Evolutionary conservation across 2,113 vertebrate species (phyloP).

Genomic region (Bos javanicus): DNA sequence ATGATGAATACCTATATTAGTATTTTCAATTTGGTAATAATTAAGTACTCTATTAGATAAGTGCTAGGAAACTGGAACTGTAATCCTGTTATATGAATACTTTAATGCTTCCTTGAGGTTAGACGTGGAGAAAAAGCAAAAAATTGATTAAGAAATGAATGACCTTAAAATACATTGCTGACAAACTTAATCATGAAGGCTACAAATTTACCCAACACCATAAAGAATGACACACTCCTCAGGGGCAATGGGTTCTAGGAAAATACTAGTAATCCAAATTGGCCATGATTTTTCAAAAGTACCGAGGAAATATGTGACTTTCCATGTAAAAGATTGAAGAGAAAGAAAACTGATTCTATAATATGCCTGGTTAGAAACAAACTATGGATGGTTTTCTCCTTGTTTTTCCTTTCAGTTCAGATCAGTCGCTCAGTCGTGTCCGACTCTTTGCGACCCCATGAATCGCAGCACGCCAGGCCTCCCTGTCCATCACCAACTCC

Average conservation of each 20-base stretch:
- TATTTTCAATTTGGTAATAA: constrained; percentile 13
- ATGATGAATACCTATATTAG: not conserved
- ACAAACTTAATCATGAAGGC: not conserved
- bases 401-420: constrained; percentile 5
- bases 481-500: no score
- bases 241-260: not conserved
- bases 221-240: not conserved
- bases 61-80: not conserved
- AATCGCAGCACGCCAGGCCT: no score
- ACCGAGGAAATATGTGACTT: not conserved
- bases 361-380: not conserved
- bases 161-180: not conserved
- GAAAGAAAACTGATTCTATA: not conserved
- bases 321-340: not conserved
- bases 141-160: not conserved
- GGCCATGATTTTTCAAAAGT: not conserved
- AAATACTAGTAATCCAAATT: constrained; percentile 5
- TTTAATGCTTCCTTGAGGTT: constrained; percentile 23
- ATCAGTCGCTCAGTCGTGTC: no score
- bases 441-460: no score
- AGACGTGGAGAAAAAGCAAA: constrained; percentile 29
- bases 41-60: not conserved
- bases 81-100: not conserved
- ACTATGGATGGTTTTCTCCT: constrained; percentile 26
- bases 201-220: not conserved